phyloP scores from a whole-genome alignment of 2,113 vertebrate species.

The Hyperopisus bebe region DNA sequence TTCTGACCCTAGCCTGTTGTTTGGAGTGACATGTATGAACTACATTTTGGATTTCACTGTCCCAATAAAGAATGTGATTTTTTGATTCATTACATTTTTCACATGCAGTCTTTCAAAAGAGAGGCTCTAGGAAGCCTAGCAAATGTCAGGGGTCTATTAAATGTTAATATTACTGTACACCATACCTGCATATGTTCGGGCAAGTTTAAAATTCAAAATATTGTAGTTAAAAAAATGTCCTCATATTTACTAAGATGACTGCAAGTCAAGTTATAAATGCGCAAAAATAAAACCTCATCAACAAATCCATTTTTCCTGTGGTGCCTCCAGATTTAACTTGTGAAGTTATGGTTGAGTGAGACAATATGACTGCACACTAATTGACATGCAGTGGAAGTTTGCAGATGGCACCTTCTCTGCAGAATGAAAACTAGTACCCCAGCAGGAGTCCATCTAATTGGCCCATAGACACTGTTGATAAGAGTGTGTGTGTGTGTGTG shows the following conservation, averaged over 20 bases:
- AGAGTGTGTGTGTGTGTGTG: neutral
- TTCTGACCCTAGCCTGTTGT: neutral
- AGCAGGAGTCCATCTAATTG: constrained; percentile 22
- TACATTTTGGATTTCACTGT: neutral
- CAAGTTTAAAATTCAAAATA: neutral
- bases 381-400: constrained; percentile 12
- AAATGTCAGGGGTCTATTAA: neutral
- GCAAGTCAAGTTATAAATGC: neutral
- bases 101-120: neutral
- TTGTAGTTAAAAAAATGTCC: neutral
- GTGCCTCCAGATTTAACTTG: neutral
- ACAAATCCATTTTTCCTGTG: neutral
- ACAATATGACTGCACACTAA: neutral
- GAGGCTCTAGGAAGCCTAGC: neutral
- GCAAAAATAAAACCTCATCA: neutral
- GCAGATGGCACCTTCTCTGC: constrained; percentile 13
- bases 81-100: neutral
- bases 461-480: constrained; percentile 4
- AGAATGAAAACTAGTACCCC: constrained; percentile 7
- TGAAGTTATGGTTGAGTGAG: constrained; percentile 10
- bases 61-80: neutral
- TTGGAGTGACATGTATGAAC: neutral
- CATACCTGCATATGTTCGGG: neutral
- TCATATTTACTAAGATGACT: neutral
- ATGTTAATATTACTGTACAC: neutral